phyloP scores from a whole-genome alignment of 1,140 invertebrate species.

The Calephelis virginiensis region DNA sequence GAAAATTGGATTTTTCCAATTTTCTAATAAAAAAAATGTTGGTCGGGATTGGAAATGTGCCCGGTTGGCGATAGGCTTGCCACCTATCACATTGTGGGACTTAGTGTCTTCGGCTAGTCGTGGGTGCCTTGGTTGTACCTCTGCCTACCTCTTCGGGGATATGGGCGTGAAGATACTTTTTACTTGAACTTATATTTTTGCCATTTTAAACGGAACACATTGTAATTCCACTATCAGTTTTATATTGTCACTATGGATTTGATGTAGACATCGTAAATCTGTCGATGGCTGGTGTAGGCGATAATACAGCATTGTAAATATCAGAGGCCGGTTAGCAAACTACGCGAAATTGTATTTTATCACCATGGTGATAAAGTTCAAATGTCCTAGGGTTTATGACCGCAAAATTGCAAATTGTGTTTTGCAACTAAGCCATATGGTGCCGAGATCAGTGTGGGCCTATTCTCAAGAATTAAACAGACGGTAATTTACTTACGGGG shows the following conservation, averaged over 20 bases:
- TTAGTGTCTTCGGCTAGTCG: no score
- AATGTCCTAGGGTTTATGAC: conserved; percentile 6
- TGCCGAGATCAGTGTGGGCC: conserved; percentile 14
- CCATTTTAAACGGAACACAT: not conserved
- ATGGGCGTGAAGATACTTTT: no score
- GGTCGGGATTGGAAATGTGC: no score
- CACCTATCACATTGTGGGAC: no score
- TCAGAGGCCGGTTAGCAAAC: not conserved
- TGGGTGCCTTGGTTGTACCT: no score
- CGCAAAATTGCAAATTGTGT: conserved; percentile 15
- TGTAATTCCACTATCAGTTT: conserved; percentile 1
- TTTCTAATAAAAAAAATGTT: no score
- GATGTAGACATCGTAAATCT: conserved; percentile 7
- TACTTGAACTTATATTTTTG: no score
- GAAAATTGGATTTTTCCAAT: no score
- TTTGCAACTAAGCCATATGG: conserved; percentile 15
- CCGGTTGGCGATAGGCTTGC: no score
- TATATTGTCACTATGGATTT: conserved; percentile 7
- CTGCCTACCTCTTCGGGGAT: no score
- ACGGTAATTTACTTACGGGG: not conserved
- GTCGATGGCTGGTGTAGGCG: not conserved
- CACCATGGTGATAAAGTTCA: not conserved
- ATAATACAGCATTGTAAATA: conserved; percentile 10
- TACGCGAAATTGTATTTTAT: not conserved
- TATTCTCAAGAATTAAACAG: conserved; percentile 6